These are phyloP conservation scores for Peromyscus melanophrys DNA, from an alignment of 2,797 vertebrate species.

Conservation along the genomic window DNA sequence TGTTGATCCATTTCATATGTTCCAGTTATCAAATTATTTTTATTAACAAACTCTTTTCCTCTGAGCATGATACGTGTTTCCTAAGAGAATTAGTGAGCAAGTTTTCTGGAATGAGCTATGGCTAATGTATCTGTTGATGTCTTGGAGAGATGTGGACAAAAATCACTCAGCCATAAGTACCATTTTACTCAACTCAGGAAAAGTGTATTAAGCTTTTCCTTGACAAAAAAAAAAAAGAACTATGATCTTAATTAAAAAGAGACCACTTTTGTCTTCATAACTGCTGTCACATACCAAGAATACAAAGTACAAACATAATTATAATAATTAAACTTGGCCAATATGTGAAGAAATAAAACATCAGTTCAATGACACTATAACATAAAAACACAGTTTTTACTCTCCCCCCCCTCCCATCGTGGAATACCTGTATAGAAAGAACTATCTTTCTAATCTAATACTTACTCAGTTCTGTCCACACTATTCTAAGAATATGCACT, in stretches of 20 bases:
- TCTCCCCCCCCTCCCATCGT: accelerated
- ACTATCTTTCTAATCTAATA: neutral
- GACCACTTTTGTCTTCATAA: neutral
- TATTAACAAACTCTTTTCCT: constrained; percentile 5
- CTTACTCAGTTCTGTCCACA: neutral
- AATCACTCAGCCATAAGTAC: neutral
- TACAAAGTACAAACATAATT: neutral
- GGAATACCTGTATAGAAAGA: neutral
- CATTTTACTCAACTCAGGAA: neutral
- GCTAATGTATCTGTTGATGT: neutral
- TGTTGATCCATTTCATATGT: neutral
- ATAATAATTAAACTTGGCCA: neutral
- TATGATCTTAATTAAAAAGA: neutral
- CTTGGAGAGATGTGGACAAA: constrained; percentile 32
- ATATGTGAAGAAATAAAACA: neutral
- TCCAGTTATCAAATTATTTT: neutral
- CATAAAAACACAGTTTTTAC: neutral
- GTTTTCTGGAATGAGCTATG: neutral
- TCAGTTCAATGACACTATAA: neutral
- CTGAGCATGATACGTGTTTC: neutral
- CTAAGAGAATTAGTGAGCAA: neutral
- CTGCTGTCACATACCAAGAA: neutral
- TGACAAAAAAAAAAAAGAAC: neutral
- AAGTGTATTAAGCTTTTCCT: neutral
- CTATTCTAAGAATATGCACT: neutral